Conservation (phyloP, 2,113 vertebrate genomes). For the Cygnus buccinator region DNA sequence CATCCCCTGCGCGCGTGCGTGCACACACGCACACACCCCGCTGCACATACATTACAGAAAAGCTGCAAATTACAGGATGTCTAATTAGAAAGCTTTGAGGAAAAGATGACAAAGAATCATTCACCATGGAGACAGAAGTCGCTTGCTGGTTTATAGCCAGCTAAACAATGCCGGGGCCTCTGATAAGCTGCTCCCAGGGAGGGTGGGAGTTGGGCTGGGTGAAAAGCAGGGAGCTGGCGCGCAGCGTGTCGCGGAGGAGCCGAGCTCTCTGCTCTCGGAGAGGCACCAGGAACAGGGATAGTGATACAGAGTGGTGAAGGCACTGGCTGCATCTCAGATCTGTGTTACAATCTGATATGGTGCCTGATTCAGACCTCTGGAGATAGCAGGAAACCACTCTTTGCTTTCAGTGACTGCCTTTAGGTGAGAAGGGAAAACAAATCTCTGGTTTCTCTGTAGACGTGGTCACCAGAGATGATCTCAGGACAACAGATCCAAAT, state of each 20-base stretch:
- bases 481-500: neutral
- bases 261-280: neutral
- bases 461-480: neutral
- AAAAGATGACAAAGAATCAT: conserved; percentile 75
- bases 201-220: conserved; percentile 24
- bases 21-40: neutral
- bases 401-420: neutral
- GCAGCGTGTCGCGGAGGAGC: neutral
- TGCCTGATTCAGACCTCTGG: neutral
- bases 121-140: conserved; percentile 76
- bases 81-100: conserved; percentile 77
- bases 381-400: neutral
- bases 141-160: conserved; percentile 69
- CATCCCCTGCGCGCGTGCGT: neutral
- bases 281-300: neutral
- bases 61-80: conserved; percentile 74
- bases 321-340: neutral
- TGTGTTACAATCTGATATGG: neutral
- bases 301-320: neutral
- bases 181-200: conserved; percentile 65
- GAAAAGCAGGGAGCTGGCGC: neutral
- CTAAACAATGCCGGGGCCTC: conserved; percentile 65
- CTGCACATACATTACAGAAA: conserved; percentile 41
- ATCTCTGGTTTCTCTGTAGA: neutral
- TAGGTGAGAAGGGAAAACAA: neutral